Base-by-base conservation (phyloP, 1,140 invertebrate genomes). In the Tetragonula clypearis region DNA sequence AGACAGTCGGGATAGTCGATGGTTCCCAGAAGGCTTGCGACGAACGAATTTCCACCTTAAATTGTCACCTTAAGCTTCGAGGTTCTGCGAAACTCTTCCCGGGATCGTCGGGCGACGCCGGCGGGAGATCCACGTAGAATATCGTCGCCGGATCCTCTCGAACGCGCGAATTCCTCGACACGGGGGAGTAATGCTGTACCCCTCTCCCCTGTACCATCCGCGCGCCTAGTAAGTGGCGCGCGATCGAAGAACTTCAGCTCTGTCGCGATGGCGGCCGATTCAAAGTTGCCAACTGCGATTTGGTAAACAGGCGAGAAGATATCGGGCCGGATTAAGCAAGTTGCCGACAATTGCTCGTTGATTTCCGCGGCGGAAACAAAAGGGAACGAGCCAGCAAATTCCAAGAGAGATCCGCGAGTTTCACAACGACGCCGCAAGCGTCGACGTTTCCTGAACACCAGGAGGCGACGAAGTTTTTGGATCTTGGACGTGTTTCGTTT, bases 211-310 rank as follows among this genome's bases (percentile, higher is more conserved):
- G 21, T 23, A n/a, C 56, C 19, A n/a, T 41, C 55, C 30, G 30
- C 30, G 74, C 6, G 41, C 9, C 41, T 49, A 35, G 60, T 14
- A 76, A 68, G 65, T 68, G 41, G 41, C 74, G 53, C 53, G 55
- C 30, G 53, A 77, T 83, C 56, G 75, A 84, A 79, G 82, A 84
- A 84, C 35, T 71, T 58, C 19, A 21, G 15, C 26, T 8, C 0
- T 8, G 8, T 6, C 23, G 21, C 21, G 58, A 62, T 79, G 69
- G 60, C 23, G 26, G 65, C 53, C 75, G 82, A 84, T 84, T 71
- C 66, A 84, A 79, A 84, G 41, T 84, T 84, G 41, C 15, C 30
- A 84, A 84, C 82, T 84, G n/a, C 82, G 82, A 84, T 84, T 84
- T 84, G 30, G 65, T 84, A 79, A 84, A 84, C 49, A 71, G 41